Evolutionary conservation across 2,113 vertebrate genomes (phyloP), one percentile per base, ranked within the genome.

Genomic region (Orcinus orca): DNA sequence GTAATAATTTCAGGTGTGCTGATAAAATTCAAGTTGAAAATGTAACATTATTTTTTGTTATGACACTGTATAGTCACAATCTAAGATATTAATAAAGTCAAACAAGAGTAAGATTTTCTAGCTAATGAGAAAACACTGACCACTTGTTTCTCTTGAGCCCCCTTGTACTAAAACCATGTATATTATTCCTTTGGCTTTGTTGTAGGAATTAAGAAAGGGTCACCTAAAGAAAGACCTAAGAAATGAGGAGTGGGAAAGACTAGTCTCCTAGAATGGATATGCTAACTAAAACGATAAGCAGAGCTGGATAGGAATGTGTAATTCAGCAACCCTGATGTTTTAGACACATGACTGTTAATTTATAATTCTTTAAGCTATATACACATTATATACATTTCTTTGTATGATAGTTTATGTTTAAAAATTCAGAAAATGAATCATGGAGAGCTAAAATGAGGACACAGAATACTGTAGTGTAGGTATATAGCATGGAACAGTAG

Each of bases 1-100:
- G 9, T 58, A 63, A 60, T 94, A 84, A 92, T 77, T 90, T 47
- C 55, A 41, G 65, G 2, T 67, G 8, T 92, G 10, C 26, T 41
- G 5, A 74, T 88, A 94, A 82, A 96, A 94, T 88, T 94, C 44
- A 87, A 95, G 13, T n/a, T 79, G 20, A 79, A 55, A 87, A 33
- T 68, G 90, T 0, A 90, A 38, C 9, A 62, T 83, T 26, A 17
- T 2, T 77, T 90, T 90, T 92, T 91, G 20, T 12, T 93, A 74
- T 33, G 25, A 84, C 3, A 47, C 5, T 58, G 9, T 84, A 38
- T n/a, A 89, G 79, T 62, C 33, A 50, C 2, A 92, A 55, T 26
- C 3, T 44, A 77, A 76, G 20, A 68, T 53, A 85, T 36, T 87
- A 84, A 74, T 31, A 65, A 87, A 50, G 2, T 8, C 31, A 80